Conservation (phyloP, 2,113 vertebrate genomes). For the Scatophagus argus region DNA sequence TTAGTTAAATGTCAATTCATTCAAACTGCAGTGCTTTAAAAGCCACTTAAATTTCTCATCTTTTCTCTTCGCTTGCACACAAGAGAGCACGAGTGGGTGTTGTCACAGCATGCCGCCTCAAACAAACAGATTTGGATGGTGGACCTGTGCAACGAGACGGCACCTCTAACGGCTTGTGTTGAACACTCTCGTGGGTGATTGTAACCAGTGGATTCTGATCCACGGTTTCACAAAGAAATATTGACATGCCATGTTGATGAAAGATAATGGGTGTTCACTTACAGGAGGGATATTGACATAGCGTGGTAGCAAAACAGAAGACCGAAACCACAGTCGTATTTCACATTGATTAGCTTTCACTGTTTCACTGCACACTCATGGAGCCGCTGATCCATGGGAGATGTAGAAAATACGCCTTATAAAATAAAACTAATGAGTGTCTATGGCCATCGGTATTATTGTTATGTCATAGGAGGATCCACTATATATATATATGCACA, state of each 20-base stretch:
- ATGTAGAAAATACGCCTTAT: neutral
- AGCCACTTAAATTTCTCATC: slow-evolving; percentile 24
- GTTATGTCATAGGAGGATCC: neutral
- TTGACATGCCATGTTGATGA: slow-evolving; percentile 18
- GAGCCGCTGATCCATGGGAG: neutral
- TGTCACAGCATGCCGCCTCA: slow-evolving; percentile 48
- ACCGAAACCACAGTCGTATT: slow-evolving; percentile 1
- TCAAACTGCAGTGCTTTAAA: slow-evolving; percentile 11
- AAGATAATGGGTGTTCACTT: slow-evolving; percentile 29
- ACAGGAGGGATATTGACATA: neutral
- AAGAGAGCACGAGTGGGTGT: slow-evolving; percentile 55
- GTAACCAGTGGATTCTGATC: slow-evolving; percentile 22
- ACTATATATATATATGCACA: too few species aligned
- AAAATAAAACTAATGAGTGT: slow-evolving; percentile 1
- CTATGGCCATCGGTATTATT: neutral
- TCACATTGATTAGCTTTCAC: slow-evolving; percentile 26
- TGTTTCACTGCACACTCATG: slow-evolving; percentile 10
- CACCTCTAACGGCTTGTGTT: slow-evolving; percentile 36
- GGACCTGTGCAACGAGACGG: slow-evolving; percentile 38
- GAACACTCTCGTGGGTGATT: slow-evolving; percentile 24
- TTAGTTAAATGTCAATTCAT: slow-evolving; percentile 15
- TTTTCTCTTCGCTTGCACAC: slow-evolving; percentile 33
- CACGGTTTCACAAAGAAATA: slow-evolving; percentile 11
- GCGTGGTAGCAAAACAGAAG: neutral
- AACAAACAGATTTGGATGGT: slow-evolving; percentile 57